Evolutionary conservation across 2,797 vertebrate genomes (phyloP), one percentile per base, ranked within the genome.

Genomic region (Syngnathus acus): DNA sequence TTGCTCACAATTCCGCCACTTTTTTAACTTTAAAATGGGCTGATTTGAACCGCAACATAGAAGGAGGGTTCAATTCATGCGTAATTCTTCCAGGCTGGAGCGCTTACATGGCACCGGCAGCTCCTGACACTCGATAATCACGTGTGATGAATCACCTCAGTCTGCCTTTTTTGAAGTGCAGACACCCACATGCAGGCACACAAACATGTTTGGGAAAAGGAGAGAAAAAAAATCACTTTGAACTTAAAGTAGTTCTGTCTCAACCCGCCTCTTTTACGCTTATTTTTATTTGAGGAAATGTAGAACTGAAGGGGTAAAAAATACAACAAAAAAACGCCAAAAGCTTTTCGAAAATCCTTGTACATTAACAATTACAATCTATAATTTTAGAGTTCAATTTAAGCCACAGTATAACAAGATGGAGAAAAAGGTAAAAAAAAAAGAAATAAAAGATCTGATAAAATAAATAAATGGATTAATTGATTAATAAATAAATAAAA

Each of bases 131-230:
- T 23, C 39, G 5, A 6, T 71, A 80, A 87, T 86, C 74, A 73
- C 5, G 21, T 60, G 65, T 67, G 72, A 87, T 84, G 78, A 82
- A 87, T 88, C 73, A 62, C 68, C 68, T 79, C 69, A 3, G 63
- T 37, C 54, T 64, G 71, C 65, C 76, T 86, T 86, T 50, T 86
- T 62, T 61, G 60, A 62, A 77, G 88, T 81, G 79, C 75, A 72
- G 11, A 43, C 62, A 38, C 61, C 70, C 13, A 68, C 77, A 75
- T 10, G 21, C 51, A 76, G 79, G 81, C 70, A 60, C 81, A 68
- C 74, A 65, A 64, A 76, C 16, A 37, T 9, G 26, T 19, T 50
- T 9, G 19, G 8, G 48, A 50, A 50, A 50, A 8, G 43, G 11
- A 45, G 5, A 1, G 3, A 1, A 21, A 19, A 50, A n/a, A 51